Conservation (phyloP, 2,113 vertebrate genomes). For the Pogonocichla stellata region DNA sequence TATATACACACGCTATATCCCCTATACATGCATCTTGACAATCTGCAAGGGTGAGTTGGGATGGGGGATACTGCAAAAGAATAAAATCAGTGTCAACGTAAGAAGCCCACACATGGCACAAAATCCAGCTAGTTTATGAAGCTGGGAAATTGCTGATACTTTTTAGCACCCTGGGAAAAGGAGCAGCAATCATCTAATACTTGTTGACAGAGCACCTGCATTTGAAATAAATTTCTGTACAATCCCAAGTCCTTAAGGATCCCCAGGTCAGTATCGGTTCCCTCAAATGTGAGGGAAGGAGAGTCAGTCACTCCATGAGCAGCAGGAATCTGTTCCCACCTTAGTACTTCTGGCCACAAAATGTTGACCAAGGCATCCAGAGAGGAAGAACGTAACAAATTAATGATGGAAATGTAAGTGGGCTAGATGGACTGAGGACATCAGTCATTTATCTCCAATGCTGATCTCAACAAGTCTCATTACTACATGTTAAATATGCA, state of each 20-base stretch:
- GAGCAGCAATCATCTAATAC: background rate
- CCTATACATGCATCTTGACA: background rate
- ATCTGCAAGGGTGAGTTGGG: background rate
- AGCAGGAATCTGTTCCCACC: background rate
- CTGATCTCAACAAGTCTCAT: background rate
- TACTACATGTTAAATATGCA: background rate
- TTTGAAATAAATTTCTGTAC: background rate
- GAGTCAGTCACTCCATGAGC: background rate
- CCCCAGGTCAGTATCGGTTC: background rate
- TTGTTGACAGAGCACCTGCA: background rate
- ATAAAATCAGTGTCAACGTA: fast-evolving
- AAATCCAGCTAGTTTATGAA: background rate
- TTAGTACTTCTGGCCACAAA: background rate
- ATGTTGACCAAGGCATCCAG: background rate
- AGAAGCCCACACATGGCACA: background rate
- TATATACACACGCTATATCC: too few species aligned
- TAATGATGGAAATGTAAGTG: background rate
- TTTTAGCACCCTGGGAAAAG: background rate
- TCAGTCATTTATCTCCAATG: background rate
- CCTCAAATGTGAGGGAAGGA: background rate
- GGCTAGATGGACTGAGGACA: background rate
- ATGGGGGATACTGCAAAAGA: background rate
- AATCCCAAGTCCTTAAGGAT: background rate
- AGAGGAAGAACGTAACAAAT: background rate
- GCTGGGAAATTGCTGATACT: background rate